These are phyloP conservation scores for Sinohyriopsis cumingii DNA, from an alignment of 2,888 invertebrate genomes.

Conservation along the genomic window DNA sequence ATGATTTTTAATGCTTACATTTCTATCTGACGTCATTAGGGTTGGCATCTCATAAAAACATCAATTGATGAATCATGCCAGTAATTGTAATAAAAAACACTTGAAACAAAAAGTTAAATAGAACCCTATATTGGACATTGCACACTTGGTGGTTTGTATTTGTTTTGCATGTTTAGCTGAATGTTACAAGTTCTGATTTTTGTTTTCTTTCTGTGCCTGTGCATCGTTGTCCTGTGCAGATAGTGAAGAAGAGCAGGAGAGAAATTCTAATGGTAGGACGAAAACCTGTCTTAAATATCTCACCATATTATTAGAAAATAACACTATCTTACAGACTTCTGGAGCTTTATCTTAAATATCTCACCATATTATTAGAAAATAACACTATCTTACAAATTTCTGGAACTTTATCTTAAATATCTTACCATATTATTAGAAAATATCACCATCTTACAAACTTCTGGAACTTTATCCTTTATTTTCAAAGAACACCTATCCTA, in stretches of 20 bases:
- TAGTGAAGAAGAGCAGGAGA: conserved; percentile 48
- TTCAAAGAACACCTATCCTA: too few species aligned
- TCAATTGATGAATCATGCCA: too few species aligned
- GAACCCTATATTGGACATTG: too few species aligned
- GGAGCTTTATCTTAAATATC: neutral
- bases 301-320: neutral
- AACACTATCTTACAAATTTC: too few species aligned
- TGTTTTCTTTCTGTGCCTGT: conserved; percentile 37
- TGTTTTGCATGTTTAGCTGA: conserved; percentile 14
- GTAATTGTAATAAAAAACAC: too few species aligned
- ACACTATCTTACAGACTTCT: too few species aligned
- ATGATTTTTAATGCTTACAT: too few species aligned
- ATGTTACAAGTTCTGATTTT: conserved; percentile 6
- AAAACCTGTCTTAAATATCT: conserved; percentile 5
- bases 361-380: neutral
- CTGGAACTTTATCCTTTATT: too few species aligned
- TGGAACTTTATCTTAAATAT: conserved; percentile 7
- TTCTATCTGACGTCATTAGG: too few species aligned
- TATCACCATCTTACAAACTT: neutral
- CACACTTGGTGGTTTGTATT: too few species aligned
- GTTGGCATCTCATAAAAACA: too few species aligned
- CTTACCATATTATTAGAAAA: neutral
- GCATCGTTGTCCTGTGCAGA: conserved; percentile 43
- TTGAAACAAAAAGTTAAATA: too few species aligned
- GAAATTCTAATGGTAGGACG: conserved; percentile 45